A percentile compares a stretch with the other conserved stretches of the same genome.
phyloP scores from a whole-genome alignment of 92 coral and sea anemone genomes.

The Umimayanthus chanpuru region DNA sequence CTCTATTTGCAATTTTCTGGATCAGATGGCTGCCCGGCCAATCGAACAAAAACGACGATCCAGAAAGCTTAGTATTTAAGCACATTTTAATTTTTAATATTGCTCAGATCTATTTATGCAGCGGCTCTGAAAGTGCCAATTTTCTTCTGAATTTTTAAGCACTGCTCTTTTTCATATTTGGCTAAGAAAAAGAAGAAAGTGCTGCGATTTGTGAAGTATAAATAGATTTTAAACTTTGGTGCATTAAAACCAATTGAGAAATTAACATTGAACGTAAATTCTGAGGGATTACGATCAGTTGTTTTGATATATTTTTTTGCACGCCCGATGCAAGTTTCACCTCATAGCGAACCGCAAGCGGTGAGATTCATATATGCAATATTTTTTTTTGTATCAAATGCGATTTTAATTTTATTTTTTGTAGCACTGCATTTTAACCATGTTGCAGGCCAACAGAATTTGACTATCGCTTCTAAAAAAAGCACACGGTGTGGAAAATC shows the following conservation, averaged over 20 bases:
- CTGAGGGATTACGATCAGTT: neutral
- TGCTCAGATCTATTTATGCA: conserved; percentile 2
- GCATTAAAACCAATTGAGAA: neutral
- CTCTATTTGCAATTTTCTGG: neutral
- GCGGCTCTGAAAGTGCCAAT: neutral
- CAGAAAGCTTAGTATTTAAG: neutral
- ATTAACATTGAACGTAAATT: too few species aligned
- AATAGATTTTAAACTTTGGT: neutral
- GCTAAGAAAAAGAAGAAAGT: neutral
- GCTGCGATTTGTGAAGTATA: neutral
- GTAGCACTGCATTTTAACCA: neutral
- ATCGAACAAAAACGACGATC: conserved; percentile 25
- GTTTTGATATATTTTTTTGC: neutral
- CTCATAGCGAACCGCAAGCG: neutral
- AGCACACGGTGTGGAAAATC: neutral
- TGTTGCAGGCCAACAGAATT: conserved; percentile 7
- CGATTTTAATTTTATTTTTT: neutral
- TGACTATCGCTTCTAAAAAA: neutral
- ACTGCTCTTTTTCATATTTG: neutral
- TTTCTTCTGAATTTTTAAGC: neutral
- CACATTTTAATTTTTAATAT: neutral
- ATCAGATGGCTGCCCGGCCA: neutral
- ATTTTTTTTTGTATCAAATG: neutral
- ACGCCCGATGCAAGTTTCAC: neutral
- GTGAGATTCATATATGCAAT: neutral